Evolutionary conservation across 2,113 vertebrate species (phyloP), one percentile per base, ranked within the genome.

Genomic region (Lamprotornis superbus): DNA sequence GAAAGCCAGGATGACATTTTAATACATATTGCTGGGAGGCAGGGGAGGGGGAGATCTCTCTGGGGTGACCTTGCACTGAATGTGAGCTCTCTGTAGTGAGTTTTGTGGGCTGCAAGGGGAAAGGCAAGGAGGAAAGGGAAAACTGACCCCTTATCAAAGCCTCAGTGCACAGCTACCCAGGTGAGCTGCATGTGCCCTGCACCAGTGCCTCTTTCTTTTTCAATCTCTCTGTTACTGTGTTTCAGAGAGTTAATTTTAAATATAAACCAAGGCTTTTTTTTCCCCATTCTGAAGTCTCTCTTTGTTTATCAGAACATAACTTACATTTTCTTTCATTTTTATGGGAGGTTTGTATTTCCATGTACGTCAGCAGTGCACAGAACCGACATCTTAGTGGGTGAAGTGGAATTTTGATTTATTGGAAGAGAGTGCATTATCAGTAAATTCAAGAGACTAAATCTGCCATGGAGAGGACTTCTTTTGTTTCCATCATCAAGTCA

Each of bases 361-460:
- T 37, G 10, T n/a, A 9, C 80, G 76, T 83, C 86, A 92, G 68
- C 64, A 87, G 60, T 22, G 60, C 55, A 49, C 1, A 1, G 85
- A 92, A 71, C 30, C 4, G 4, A 24, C 76, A 68, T 55, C 28
- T 74, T 74, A 95, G 76, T 68, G 88, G 71, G 40, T 78, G 60
- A 96, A 94, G 94, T 53, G 23, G 73, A 89, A 87, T 89, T 92
- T 39, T 94, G 88, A 96, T 95, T 93, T 89, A 93, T 71, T 74
- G 73, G 64, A 74, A n/a, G 25, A 86, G 76, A 94, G 88, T 92
- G 79, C 37, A 71, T 81, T 95, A 92, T 83, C 69, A 86, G 83
- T 95, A 93, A 90, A 94, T 96, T 94, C 92, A 87, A 83, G 85
- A 86, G 83, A 94, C 69, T 97, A 96, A 96, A 93, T 93, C 93